Evolutionary conservation across 2,888 invertebrate species (phyloP).

Genomic region (Trissoscelio sp.): DNA sequence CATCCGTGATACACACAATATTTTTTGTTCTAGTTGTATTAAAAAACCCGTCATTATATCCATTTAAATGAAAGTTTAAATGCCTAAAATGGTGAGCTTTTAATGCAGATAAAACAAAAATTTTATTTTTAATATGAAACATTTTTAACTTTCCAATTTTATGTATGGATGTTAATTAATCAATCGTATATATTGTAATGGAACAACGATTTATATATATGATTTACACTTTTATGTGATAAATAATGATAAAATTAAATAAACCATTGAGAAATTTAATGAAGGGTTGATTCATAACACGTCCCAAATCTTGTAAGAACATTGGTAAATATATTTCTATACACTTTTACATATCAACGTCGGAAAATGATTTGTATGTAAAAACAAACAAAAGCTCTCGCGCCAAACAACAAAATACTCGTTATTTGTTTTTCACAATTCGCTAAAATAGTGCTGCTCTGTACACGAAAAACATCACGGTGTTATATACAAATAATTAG

Average conservation of each 20-base stretch:
- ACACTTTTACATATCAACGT: constrained; percentile 55
- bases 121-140: constrained; percentile 57
- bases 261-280: constrained; percentile 50
- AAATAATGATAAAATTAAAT: constrained; percentile 58
- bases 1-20: too few relatives aligned
- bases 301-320: constrained; percentile 38
- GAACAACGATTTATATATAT: constrained; percentile 62
- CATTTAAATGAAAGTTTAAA: too few relatives aligned
- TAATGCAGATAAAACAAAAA: too few relatives aligned
- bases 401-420: constrained; percentile 11
- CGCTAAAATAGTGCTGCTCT: not conserved
- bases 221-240: constrained; percentile 63
- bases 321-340: constrained; percentile 61
- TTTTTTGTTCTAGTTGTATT: too few relatives aligned
- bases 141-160: constrained; percentile 55
- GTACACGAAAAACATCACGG: constrained; percentile 12
- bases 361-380: constrained; percentile 29
- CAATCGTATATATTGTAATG: constrained; percentile 56
- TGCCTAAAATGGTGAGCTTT: too few relatives aligned
- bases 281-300: not conserved
- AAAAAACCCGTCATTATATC: too few relatives aligned
- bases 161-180: constrained; percentile 63
- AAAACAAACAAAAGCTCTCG: constrained; percentile 15
- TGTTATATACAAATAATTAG: constrained; percentile 32
- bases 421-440: not conserved